Base-by-base conservation (phyloP, 92 coral and sea anemone genomes). In the Pocillopora grandis region DNA sequence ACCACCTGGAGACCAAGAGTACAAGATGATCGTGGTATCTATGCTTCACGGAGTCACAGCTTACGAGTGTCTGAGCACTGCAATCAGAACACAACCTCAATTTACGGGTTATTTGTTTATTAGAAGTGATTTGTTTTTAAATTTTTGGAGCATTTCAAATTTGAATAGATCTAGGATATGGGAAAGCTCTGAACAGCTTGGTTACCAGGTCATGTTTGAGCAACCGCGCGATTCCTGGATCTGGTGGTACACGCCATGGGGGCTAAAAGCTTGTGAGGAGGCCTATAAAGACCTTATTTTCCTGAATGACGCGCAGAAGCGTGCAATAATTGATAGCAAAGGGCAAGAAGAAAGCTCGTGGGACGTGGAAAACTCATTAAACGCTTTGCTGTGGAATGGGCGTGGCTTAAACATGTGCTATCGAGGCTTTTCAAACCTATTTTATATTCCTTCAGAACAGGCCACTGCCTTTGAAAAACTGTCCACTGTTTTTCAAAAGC, bases 321-420 rank as follows among this genome's bases (percentile, higher is more conserved):
- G 78, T 56, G 80, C 83, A 56, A 74, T 72, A 58, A 58, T 59
- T 42, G 85, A 80, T 20, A 72, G 52, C 62, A 92, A 80, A 23
- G 87, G 75, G 8, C 69, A 75, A 12, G 70, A 61, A 5, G 82
- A 83, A 33, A 52, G 65, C 15, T 35, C 76, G 31, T 96, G 98
- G 98, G 98, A 96, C 67, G 91, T 90, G 12, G 95, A 90, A 66
- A 90, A 84, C 59, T 88, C 98, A 11, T 58, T 96, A 74, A 96
- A 96, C 76, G 98, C 98, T 8, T 65, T 96, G 17, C 83, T 96
- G 57, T 96, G 98, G 98, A 96, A 96, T 66, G 98, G 98, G 16
- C 91, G 86, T 12, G 98, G 98, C 2, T 71, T 58, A 21, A 94
- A 92, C 69, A 88, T 75, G 77, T 96, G 98, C 68, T 96, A 92